Evolutionary conservation across 2,888 invertebrate genomes (phyloP), one percentile per base, ranked within the genome.

Genomic region (Drosophila colorata): DNA sequence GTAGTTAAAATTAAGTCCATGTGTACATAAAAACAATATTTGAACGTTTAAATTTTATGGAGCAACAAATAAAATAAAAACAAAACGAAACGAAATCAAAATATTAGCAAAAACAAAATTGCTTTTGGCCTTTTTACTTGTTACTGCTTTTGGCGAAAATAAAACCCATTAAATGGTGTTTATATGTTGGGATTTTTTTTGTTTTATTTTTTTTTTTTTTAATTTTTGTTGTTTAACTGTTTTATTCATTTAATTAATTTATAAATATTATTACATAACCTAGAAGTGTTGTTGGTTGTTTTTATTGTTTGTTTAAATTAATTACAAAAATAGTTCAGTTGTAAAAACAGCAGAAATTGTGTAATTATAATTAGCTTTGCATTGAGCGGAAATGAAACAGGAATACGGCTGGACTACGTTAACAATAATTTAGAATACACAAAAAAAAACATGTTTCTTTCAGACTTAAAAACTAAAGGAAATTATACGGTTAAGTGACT

Each of bases 261-360:
- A 88, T 86, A 88, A 87, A 86, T 86, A 89, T 87, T 84, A 86
- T 84, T 80, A 82, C 67, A 80, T 86, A 86, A 87, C 86, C 88
- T 86, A 89, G 55, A 80, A 70, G 74, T 87, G 63, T 87, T 76
- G 75, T 58, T 49, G 63, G 47, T 65, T 48, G 46, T 58, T 68
- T 68, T 51, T 49, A 13, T 46, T 59, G 31, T 60, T 68, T 75
- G 41, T 69, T 75, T 77, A 79, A 75, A 75, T 79, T 77, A 77
- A 77, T 79, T 77, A 77, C 77, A 77, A 77, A 77, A 77, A 77
- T 77, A 77, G 80, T 77, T 77, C 57, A 64, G 60, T 77, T 78
- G 57, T 68, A 79, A 75, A 78, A 72, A 78, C 51, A 75, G 77
- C 64, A 70, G 55, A 70, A 75, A 47, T 53, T 16, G 63, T 71